Evolutionary conservation across 2,113 vertebrate genomes (phyloP).

Genomic region (Alces alces): DNA sequence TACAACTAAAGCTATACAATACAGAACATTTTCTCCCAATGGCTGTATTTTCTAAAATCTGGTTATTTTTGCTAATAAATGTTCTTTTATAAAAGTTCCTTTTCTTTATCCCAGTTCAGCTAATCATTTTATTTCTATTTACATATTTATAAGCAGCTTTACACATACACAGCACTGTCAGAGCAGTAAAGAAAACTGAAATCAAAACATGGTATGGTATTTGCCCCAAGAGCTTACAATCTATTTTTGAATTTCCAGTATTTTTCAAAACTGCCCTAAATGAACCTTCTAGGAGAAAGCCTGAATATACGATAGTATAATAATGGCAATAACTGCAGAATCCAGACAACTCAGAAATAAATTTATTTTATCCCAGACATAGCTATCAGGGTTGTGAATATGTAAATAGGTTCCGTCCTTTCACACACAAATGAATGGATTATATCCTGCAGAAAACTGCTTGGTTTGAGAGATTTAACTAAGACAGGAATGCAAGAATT

Average conservation of each 20-base stretch:
- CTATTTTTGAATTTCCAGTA: conserved; percentile 55
- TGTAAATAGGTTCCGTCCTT: conserved; percentile 64
- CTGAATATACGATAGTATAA: conserved; percentile 42
- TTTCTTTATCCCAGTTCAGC: conserved; percentile 14
- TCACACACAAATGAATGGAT: conserved; percentile 72
- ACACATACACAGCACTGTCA: conserved; percentile 29
- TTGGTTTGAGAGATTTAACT: conserved; percentile 70
- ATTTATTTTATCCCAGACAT: conserved; percentile 65
- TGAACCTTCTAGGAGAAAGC: conserved; percentile 56
- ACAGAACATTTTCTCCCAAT: conserved; percentile 21
- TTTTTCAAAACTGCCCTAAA: conserved; percentile 60
- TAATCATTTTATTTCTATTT: conserved; percentile 67
- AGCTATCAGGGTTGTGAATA: conserved; percentile 64
- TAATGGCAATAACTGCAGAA: conserved; percentile 65
- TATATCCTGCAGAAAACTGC: conserved; percentile 60
- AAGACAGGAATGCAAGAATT: conserved; percentile 65
- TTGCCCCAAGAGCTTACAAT: conserved; percentile 51
- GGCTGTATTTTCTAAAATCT: neutral
- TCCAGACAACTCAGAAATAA: conserved; percentile 66
- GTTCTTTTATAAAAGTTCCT: neutral
- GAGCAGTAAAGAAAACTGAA: conserved; percentile 41
- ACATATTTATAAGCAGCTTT: conserved; percentile 57
- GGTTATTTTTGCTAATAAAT: conserved; percentile 27
- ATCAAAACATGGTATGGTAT: conserved; percentile 49
- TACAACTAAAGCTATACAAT: conserved; percentile 17